Conservation (phyloP, 2,797 vertebrate genomes). For the Psittacula derbiana region DNA sequence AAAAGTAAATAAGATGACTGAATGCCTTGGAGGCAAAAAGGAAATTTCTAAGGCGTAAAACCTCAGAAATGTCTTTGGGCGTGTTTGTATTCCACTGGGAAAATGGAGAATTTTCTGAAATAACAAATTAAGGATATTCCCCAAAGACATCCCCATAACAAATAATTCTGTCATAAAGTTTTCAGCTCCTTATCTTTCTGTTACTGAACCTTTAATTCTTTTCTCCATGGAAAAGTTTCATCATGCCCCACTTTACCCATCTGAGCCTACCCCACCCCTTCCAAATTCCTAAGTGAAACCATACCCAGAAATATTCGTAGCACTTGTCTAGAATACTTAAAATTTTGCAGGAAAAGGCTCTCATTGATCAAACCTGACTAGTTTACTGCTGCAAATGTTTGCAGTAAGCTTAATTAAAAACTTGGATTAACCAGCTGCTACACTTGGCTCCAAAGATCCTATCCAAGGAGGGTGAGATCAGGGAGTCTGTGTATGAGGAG, state of each 20-base stretch:
- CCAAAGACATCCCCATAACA: neutral
- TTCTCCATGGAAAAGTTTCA: conserved; percentile 7
- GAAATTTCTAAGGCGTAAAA: conserved; percentile 16
- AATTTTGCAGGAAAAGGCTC: conserved; percentile 36
- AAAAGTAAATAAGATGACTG: conserved; percentile 32
- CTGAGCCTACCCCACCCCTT: neutral
- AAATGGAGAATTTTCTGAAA: conserved; percentile 1
- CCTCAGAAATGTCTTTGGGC: neutral
- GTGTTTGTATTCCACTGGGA: neutral
- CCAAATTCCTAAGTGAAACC: conserved; percentile 58
- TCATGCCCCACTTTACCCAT: neutral
- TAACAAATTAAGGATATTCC: neutral
- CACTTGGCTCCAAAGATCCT: conserved; percentile 43
- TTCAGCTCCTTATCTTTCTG: neutral
- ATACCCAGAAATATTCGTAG: conserved; percentile 13
- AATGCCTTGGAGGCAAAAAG: conserved; percentile 8
- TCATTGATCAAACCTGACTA: conserved; percentile 49
- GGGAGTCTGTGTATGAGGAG: neutral
- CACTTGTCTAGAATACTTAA: conserved; percentile 48
- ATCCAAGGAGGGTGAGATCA: neutral
- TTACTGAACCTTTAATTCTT: neutral
- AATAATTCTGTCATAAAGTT: neutral
- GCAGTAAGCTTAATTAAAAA: conserved; percentile 50
- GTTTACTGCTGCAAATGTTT: conserved; percentile 53
- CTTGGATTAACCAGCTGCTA: conserved; percentile 58